Conservation (phyloP, 2,797 vertebrate species). For the Chiroxiphia lanceolata region DNA sequence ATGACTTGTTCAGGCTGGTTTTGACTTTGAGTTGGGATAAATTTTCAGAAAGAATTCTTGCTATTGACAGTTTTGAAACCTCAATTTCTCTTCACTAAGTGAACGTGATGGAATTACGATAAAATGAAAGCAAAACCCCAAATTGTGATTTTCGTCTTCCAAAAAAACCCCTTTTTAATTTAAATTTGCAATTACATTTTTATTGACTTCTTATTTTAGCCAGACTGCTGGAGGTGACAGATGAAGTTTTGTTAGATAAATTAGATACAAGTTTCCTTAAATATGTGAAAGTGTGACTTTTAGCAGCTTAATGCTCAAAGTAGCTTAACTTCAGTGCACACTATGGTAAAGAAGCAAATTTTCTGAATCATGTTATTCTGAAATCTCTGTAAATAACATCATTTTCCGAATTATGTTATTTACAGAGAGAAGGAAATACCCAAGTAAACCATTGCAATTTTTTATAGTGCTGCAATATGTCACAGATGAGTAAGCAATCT, state of each 20-base stretch:
- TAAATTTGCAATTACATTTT: background rate
- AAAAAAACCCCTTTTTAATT: background rate
- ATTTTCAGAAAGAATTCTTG: background rate
- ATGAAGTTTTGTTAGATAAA: background rate
- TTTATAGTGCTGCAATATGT: background rate
- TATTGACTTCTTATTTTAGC: background rate
- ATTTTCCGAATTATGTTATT: background rate
- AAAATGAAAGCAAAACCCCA: background rate
- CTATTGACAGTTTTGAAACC: background rate
- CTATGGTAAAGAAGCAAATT: background rate
- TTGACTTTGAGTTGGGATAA: background rate
- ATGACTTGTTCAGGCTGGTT: background rate
- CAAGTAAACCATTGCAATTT: background rate
- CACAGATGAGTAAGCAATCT: background rate
- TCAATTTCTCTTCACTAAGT: background rate
- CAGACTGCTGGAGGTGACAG: background rate
- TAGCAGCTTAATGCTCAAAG: background rate
- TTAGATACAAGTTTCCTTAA: background rate
- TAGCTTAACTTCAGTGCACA: background rate
- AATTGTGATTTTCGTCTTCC: background rate
- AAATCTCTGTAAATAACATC: no score
- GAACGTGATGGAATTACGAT: background rate
- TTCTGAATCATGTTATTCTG: background rate
- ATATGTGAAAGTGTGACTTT: background rate
- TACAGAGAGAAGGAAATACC: background rate